These are phyloP conservation scores for Crotalus tigris DNA, from an alignment of 2,113 vertebrate species.

Conservation along the genomic window DNA sequence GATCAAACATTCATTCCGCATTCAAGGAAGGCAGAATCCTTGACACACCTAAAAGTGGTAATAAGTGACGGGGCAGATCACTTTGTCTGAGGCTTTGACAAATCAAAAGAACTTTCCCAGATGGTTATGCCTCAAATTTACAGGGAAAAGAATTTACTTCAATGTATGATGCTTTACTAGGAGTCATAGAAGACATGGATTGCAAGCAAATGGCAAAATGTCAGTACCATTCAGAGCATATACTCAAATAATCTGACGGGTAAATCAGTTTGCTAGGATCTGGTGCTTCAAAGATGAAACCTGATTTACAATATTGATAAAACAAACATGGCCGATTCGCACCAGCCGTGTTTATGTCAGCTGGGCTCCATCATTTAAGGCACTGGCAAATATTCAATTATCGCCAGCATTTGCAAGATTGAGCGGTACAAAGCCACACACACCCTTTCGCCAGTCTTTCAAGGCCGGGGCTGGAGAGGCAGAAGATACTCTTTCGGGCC, in stretches of 20 bases:
- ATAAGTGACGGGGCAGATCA: background rate
- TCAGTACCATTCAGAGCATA: background rate
- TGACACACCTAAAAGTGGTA: background rate
- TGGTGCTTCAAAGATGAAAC: background rate
- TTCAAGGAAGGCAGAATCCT: background rate
- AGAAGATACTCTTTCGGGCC: background rate
- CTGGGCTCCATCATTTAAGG: background rate
- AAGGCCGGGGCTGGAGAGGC: background rate
- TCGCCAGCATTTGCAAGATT: background rate
- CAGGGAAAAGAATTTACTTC: background rate
- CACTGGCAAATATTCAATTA: background rate
- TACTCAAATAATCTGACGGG: background rate
- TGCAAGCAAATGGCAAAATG: background rate
- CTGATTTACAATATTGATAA: background rate
- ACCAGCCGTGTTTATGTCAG: background rate
- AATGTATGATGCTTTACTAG: background rate
- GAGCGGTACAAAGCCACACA: background rate
- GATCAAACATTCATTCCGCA: background rate
- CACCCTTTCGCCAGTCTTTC: background rate
- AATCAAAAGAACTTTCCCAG: background rate
- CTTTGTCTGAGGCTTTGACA: background rate
- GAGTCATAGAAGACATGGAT: background rate
- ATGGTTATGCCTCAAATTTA: background rate
- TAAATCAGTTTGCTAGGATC: background rate
- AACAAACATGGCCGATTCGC: background rate